Conservation (phyloP, 2,888 invertebrate species). For the Drepana falcataria region DNA sequence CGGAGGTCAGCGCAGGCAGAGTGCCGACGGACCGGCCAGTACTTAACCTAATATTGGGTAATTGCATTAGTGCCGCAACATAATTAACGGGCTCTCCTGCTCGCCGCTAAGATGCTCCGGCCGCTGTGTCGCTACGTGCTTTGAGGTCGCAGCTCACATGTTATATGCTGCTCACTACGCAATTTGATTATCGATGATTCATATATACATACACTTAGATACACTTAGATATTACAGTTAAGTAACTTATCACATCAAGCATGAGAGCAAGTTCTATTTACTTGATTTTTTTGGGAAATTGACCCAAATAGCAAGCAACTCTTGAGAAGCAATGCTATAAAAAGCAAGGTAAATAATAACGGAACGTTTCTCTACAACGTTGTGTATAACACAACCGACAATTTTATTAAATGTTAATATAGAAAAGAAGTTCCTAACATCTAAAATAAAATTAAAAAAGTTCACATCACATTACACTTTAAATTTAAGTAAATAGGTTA, state of each 20-base stretch:
- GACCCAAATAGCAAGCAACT: too few species aligned
- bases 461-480: too few species aligned
- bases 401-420: neutral
- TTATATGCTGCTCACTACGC: neutral
- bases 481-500: too few species aligned
- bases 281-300: too few species aligned
- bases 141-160: constrained; percentile 25
- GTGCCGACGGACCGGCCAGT: constrained; percentile 59
- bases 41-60: constrained; percentile 75
- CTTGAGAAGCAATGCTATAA: too few species aligned
- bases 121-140: constrained; percentile 52
- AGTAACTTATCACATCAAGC: too few species aligned
- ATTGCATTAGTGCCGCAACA: constrained; percentile 67
- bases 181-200: neutral
- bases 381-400: neutral
- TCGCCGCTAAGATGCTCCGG: constrained; percentile 44
- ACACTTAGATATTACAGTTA: neutral
- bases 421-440: too few species aligned
- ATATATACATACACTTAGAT: neutral
- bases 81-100: constrained; percentile 62
- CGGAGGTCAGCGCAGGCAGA: constrained; percentile 39
- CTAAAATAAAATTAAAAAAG: too few species aligned
- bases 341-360: too few species aligned
- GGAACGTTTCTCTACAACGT: neutral
- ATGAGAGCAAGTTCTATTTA: too few species aligned